Base-by-base conservation (phyloP, 2,888 invertebrate species). In the Lacanobia oleracea region DNA sequence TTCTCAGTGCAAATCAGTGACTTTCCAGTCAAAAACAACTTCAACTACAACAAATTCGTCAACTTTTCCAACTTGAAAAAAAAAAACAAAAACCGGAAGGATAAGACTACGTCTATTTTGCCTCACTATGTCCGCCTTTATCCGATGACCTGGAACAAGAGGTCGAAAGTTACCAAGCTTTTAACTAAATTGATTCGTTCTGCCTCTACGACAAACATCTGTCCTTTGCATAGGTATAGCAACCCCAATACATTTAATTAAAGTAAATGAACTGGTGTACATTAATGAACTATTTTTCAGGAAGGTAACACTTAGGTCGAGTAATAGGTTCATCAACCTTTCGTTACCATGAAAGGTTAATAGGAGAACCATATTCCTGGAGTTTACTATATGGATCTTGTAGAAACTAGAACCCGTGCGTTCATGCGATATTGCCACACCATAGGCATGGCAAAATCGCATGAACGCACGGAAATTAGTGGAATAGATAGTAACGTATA, bases 101-200 rank as follows among this genome's bases (percentile, higher is more conserved):
- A 33, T 33, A 33, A 6, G 6, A 33, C 33, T 33, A 33, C 33
- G 33, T 33, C 33, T 33, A 33, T 33, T 33, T 33, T 33, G 33
- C 6, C 27, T 23, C 8, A 54, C 16, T 33, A 18, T 4, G 18
- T 18, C 56, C 18, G 27, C 4, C 18, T 33, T 18, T 56, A 3
- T 56, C 33, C 18, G 33, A 8, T 27, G 33, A 1, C 33, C 9
- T 56, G 56, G 27, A 18, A 56, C 33, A 18, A 33, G 9, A 9
- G 33, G 16, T 43, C 8, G 16, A 21, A 45, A 7, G 16, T 4
- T 75, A 50, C 23, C 40, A 23, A 21, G 54, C 63, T 72, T 78
- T 78, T 72, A 72, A 33, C 43, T 51, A 45, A 63, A 78, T 78
- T 16, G 53, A 14, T 64, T 72, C 4, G 33, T n/a, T 78, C 37